A percentile compares a stretch with the other conserved stretches of the same genome.
phyloP scores from a whole-genome alignment of 1,140 invertebrate species.

The Conopomorpha cramerella region DNA sequence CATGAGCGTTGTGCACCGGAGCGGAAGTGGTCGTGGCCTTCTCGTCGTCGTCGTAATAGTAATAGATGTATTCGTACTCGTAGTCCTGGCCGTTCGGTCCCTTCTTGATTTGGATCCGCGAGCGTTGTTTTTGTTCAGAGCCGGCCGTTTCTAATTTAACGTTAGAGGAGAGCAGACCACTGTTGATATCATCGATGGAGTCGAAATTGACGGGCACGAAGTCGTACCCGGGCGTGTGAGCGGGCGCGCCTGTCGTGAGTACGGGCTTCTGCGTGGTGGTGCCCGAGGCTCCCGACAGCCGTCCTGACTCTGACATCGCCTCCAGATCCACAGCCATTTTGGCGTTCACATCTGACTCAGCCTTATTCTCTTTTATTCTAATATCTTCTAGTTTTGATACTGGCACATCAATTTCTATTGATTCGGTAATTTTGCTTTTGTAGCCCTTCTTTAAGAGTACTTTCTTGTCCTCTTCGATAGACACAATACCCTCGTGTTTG shows the following conservation, averaged over 20 bases:
- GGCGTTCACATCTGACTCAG: constrained; percentile 39
- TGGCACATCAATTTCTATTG: constrained; percentile 50
- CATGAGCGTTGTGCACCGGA: constrained; percentile 57
- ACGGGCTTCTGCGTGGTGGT: constrained; percentile 54
- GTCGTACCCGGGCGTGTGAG: constrained; percentile 34
- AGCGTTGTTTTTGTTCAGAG: constrained; percentile 62
- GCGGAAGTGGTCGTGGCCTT: constrained; percentile 19
- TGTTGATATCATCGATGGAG: constrained; percentile 52
- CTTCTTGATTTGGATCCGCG: constrained; percentile 81
- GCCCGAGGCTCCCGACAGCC: constrained; percentile 28
- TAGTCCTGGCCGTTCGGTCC: constrained; percentile 89
- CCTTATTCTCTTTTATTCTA: constrained; percentile 39
- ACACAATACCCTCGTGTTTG: constrained; percentile 48
- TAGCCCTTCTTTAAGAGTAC: constrained; percentile 30
- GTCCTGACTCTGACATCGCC: constrained; percentile 53
- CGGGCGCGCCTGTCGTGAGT: constrained; percentile 36
- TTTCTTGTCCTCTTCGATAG: constrained; percentile 53
- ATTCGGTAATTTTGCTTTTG: constrained; percentile 39
- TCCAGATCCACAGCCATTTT: constrained; percentile 50
- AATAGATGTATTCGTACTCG: constrained; percentile 90
- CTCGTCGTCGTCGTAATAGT: constrained; percentile 79
- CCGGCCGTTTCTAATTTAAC: constrained; percentile 53
- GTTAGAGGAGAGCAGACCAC: constrained; percentile 45
- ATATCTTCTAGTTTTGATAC: constrained; percentile 53
- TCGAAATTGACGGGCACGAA: constrained; percentile 56